A percentile compares a stretch with the other conserved stretches of the same genome.
phyloP scores from a whole-genome alignment of 2,113 vertebrate genomes.

The Atherinomorus stipes region DNA sequence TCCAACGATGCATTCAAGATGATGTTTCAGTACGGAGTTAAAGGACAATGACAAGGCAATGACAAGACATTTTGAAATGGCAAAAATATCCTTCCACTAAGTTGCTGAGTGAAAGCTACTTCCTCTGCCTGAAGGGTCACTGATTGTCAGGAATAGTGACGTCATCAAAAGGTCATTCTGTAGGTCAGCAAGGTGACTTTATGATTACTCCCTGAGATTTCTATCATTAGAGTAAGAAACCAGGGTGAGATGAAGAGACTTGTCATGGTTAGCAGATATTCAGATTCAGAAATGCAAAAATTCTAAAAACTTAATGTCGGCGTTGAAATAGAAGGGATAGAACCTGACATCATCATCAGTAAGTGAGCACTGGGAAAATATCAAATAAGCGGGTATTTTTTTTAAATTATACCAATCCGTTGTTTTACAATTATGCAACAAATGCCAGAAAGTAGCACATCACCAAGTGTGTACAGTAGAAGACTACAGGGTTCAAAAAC shows the following conservation, averaged over 20 bases:
- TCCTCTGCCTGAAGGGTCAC: not conserved
- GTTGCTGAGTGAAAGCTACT: not conserved
- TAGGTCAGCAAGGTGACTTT: not conserved
- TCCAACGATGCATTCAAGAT: not conserved
- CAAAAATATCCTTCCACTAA: not conserved
- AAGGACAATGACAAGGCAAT: conserved; percentile 1
- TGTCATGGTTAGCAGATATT: too few relatives aligned
- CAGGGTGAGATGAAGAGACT: not conserved
- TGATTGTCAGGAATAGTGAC: not conserved
- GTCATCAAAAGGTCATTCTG: not conserved
- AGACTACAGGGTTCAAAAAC: conserved; percentile 5
- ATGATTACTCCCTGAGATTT: not conserved
- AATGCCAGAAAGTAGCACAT: not conserved
- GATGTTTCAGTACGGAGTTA: not conserved
- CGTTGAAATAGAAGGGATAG: too few relatives aligned
- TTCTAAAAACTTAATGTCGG: too few relatives aligned
- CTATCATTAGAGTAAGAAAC: conserved; percentile 9
- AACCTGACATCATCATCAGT: too few relatives aligned
- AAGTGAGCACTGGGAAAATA: too few relatives aligned
- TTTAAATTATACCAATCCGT: not conserved
- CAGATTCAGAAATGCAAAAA: too few relatives aligned
- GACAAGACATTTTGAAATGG: not conserved
- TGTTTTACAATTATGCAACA: not conserved
- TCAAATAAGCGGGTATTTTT: not conserved
- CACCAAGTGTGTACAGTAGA: conserved; percentile 12